Conservation (phyloP, 2,888 invertebrate species). For the Leucoma salicis region DNA sequence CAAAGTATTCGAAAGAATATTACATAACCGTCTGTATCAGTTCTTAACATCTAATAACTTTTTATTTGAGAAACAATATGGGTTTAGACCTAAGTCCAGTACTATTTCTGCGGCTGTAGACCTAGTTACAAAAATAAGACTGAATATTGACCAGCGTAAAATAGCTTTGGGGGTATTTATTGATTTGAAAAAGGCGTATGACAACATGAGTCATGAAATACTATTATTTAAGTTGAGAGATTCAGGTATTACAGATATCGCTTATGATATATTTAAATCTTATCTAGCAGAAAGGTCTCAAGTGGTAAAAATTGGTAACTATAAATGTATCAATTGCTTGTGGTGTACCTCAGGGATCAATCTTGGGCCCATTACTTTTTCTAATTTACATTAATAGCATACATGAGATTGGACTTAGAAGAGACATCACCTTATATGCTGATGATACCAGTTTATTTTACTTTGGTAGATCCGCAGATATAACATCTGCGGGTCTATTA, state of each 20-base stretch:
- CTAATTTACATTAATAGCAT: no score
- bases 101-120: slow-evolving; percentile 3
- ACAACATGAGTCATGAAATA: slow-evolving; percentile 1
- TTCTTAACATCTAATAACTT: slow-evolving; percentile 2
- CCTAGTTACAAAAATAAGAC: slow-evolving; percentile 1
- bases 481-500: no score
- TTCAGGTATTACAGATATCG: neutral
- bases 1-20: slow-evolving; percentile 5
- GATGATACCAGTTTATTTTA: no score
- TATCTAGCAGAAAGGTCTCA: no score
- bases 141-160: neutral
- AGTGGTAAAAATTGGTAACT: no score
- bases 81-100: slow-evolving; percentile 1
- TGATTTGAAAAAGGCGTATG: slow-evolving; percentile 2
- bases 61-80: no score
- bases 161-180: slow-evolving; percentile 3
- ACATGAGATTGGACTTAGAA: neutral
- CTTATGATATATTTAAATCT: no score
- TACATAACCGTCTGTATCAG: neutral
- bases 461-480: neutral
- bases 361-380: no score
- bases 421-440: slow-evolving; percentile 1
- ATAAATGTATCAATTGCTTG: no score
- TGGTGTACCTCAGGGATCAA: no score
- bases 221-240: slow-evolving; percentile 1